Evolutionary conservation across 64 coral and sea anemone species (phyloP).

Genomic region (Montipora foliosa): DNA sequence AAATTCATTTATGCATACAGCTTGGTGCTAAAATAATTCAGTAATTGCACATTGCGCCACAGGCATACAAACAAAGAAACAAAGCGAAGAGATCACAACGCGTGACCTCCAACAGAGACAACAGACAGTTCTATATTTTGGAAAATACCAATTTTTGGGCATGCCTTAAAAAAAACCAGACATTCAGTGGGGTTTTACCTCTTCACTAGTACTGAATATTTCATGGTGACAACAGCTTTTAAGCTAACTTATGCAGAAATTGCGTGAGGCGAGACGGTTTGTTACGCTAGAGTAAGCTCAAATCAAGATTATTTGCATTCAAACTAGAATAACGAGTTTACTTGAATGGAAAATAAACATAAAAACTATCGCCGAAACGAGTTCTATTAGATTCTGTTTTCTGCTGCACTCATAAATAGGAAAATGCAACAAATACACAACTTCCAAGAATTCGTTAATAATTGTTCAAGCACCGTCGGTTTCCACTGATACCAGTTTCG

Average conservation of each 20-base stretch:
- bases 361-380: not conserved
- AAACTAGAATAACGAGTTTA: no score
- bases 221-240: not conserved
- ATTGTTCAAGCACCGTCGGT: slow-evolving; percentile 1
- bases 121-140: not conserved
- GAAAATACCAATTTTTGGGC: not conserved
- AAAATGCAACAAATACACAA: not conserved
- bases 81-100: not conserved
- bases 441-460: not conserved
- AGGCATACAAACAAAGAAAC: slow-evolving; percentile 6
- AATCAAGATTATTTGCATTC: not conserved
- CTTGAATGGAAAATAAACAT: no score
- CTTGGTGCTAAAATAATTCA: not conserved
- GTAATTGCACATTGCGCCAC: not conserved
- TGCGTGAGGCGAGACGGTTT: not conserved
- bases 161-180: not conserved
- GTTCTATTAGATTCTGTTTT: not conserved
- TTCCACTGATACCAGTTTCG: not conserved
- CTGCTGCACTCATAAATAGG: not conserved
- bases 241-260: not conserved
- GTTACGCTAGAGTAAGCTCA: not conserved
- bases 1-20: not conserved
- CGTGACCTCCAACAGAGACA: not conserved
- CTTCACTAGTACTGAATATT: not conserved
- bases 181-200: not conserved